Evolutionary conservation across 30 jellyfish, hydroid and myxozoan genomes (phyloP), one percentile per base, ranked within the genome.

Genomic region (Calvadosia cruxmelitensis): DNA sequence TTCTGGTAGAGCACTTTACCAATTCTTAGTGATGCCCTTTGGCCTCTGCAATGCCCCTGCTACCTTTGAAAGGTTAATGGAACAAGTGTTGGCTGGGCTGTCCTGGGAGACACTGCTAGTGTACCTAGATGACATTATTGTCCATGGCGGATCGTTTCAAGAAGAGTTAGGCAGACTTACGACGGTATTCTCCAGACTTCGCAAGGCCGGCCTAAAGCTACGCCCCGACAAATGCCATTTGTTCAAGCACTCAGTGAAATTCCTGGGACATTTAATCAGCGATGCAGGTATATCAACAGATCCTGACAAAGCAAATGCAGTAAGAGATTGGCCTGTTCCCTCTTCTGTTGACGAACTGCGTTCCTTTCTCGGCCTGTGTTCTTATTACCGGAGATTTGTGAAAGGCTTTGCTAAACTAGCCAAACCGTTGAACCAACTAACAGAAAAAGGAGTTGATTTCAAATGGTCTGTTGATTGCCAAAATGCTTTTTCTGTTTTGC

Each of bases 11-110:
- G n/a, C 70, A 70, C 66, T 80, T 75, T 2, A 69, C 67, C 42
- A 84, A 76, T 15, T 57, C 35, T 7, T 75, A n/a, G n/a, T n/a
- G n/a, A n/a, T n/a, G n/a, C n/a, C n/a, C n/a, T n/a, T n/a, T n/a
- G n/a, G n/a, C n/a, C n/a, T n/a, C n/a, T n/a, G n/a, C n/a, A n/a
- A n/a, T n/a, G n/a, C n/a, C n/a, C n/a, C n/a, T n/a, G n/a, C 84
- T 52, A 80, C 84, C 27, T 80, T 80, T 53, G 80, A 71, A 63
- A 51, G 80, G 13, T 76, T 81, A 29, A 80, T 71, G 34, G 85
- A 72, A 36, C 65, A 66, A 42, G 78, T 71, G 31, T 68, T 80
- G 63, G 65, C 85, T 26, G 80, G 80, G 16, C 64, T 49, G 27
- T 65, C 79, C 23, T 42, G 57, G 57, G 20, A 42, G 20, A 42